Evolutionary conservation across 2,113 vertebrate genomes (phyloP).

Genomic region (Ochotona curzoniae): DNA sequence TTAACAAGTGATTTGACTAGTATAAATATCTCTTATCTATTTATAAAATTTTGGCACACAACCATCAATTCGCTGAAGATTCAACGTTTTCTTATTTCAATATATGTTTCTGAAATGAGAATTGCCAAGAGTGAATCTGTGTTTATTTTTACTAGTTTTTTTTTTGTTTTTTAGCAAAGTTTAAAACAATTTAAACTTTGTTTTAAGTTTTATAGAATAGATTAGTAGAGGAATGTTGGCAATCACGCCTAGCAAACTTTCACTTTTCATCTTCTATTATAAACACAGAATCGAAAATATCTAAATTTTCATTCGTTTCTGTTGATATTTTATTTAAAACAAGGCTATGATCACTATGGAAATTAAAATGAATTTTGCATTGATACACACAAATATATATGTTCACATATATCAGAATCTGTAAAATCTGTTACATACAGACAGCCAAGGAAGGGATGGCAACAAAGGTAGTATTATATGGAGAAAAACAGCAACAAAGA

Average conservation of each 20-base stretch:
- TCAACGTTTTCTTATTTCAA: not conserved
- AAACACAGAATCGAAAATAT: not conserved
- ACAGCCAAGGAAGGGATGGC: not conserved
- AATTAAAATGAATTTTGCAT: not conserved
- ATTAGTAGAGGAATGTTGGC: not conserved
- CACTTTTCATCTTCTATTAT: not conserved
- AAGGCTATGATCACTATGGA: not conserved
- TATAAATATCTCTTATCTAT: not conserved
- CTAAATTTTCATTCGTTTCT: not conserved
- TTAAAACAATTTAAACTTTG: not conserved
- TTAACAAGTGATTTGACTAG: not conserved
- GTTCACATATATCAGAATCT: not conserved
- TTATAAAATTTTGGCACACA: not conserved
- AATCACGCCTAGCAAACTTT: not conserved
- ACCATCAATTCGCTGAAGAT: not conserved
- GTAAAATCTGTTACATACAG: not conserved
- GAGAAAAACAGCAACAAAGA: not conserved
- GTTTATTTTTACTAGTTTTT: not conserved
- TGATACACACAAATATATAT: not conserved
- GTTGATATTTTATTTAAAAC: not conserved
- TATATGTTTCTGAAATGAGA: not conserved
- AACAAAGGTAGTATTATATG: not conserved
- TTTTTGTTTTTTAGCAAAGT: not conserved
- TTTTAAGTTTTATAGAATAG: not conserved
- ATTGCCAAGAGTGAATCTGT: not conserved